Conservation (phyloP, 1,140 invertebrate species). For the Triops cancriformis region DNA sequence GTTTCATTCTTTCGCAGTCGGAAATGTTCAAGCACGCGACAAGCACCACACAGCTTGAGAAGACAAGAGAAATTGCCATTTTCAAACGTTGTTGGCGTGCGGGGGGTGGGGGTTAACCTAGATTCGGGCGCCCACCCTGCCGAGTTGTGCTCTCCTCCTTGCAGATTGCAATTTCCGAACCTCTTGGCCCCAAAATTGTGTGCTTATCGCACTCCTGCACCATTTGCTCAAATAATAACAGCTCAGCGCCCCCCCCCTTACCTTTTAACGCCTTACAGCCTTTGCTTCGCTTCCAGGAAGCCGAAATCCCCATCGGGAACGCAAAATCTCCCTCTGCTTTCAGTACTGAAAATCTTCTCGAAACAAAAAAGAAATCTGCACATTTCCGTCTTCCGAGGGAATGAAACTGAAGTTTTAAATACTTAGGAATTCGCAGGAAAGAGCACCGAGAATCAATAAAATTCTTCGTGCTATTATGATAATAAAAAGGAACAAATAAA, state of each 20-base stretch:
- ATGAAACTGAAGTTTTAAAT: too few species aligned
- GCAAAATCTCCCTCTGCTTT: too few species aligned
- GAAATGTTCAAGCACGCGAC: neutral
- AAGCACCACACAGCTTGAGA: neutral
- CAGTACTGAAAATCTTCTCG: too few species aligned
- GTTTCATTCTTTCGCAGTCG: neutral
- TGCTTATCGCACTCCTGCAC: neutral
- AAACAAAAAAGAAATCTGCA: too few species aligned
- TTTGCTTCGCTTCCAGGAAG: neutral
- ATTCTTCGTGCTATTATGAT: too few species aligned
- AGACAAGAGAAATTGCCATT: slow-evolving; percentile 10
- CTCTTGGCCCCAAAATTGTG: neutral
- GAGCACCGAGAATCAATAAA: too few species aligned
- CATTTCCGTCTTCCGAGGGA: too few species aligned
- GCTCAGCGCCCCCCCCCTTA: neutral
- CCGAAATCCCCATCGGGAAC: neutral
- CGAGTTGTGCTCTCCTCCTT: neutral
- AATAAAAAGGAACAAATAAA: too few species aligned
- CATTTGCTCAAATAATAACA: neutral
- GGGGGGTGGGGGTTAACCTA: neutral
- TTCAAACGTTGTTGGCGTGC: neutral
- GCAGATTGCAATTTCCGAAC: neutral
- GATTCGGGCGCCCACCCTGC: neutral
- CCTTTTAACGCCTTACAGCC: neutral
- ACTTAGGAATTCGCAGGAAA: too few species aligned